Conservation (phyloP, 2,888 invertebrate genomes). For the Malthinus seriepunctatus region DNA sequence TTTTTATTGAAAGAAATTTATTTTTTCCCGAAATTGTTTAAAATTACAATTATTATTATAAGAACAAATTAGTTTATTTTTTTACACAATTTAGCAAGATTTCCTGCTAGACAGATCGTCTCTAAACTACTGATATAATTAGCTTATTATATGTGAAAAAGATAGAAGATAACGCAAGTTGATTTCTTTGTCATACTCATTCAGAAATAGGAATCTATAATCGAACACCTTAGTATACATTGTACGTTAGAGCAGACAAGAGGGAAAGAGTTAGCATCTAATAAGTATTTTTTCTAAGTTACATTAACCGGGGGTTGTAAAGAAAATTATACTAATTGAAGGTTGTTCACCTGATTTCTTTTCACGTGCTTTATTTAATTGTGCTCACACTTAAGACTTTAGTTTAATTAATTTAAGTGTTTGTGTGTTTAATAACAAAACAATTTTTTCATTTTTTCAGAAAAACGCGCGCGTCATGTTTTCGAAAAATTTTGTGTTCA, state of each 20-base stretch:
- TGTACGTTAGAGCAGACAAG: conserved; percentile 27
- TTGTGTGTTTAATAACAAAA: too few species aligned
- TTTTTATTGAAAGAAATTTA: not conserved
- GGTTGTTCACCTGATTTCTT: conserved; percentile 13
- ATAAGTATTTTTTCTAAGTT: conserved; percentile 8
- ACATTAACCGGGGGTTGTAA: not conserved
- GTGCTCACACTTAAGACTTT: not conserved
- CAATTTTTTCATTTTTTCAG: too few species aligned
- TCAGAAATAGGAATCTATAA: conserved; percentile 28
- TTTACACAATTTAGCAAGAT: conserved; percentile 31
- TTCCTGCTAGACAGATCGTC: conserved; percentile 32
- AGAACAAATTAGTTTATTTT: conserved; percentile 21
- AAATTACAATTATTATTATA: too few species aligned
- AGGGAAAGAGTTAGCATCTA: conserved; percentile 20
- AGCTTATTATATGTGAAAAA: conserved; percentile 20
- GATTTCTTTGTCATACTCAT: conserved; percentile 22
- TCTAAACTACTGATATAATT: conserved; percentile 24
- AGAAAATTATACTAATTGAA: conserved; percentile 3
- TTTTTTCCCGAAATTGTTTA: not conserved
- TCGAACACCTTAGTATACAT: conserved; percentile 30
- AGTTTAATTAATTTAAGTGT: too few species aligned
- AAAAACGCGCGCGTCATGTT: not conserved
- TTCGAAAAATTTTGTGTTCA: too few species aligned
- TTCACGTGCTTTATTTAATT: conserved; percentile 3
- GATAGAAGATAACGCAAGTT: conserved; percentile 17